Conservation (phyloP, 2,797 vertebrate species). For the Sciaenops ocellatus region DNA sequence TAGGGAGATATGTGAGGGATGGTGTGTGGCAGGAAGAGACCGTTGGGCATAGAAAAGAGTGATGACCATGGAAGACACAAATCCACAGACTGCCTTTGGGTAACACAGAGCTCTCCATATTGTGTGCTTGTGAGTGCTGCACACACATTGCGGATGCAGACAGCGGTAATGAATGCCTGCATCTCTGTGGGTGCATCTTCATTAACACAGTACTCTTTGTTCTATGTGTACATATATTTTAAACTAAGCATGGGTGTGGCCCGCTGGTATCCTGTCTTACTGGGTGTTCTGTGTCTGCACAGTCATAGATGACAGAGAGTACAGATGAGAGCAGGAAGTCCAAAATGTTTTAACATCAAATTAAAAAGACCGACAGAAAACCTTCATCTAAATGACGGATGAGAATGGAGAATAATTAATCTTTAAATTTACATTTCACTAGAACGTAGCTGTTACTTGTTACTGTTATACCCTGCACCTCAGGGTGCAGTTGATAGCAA, state of each 20-base stretch:
- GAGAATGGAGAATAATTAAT: background rate
- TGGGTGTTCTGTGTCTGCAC: conserved; percentile 31
- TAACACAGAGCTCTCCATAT: conserved; percentile 72
- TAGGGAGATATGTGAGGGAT: conserved; percentile 75
- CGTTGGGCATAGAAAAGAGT: conserved; percentile 77
- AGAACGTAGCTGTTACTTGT: background rate
- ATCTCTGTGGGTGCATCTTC: conserved; percentile 48
- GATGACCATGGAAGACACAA: conserved; percentile 75
- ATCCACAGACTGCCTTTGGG: conserved; percentile 71
- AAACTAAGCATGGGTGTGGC: conserved; percentile 25
- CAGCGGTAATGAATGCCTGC: conserved; percentile 50
- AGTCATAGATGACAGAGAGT: conserved; percentile 29
- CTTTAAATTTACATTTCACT: background rate
- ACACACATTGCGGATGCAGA: conserved; percentile 57
- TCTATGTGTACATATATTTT: conserved; percentile 39
- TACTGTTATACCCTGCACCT: too few relatives aligned
- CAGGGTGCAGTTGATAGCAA: too few relatives aligned
- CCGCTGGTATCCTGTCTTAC: conserved; percentile 23
- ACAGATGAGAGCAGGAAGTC: conserved; percentile 15
- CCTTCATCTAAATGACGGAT: background rate
- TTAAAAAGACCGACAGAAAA: background rate
- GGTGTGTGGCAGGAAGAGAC: conserved; percentile 75
- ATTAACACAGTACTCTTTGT: conserved; percentile 36
- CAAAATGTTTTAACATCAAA: conserved; percentile 13
- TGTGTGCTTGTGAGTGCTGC: conserved; percentile 35